A percentile compares a stretch with the other conserved stretches of the same genome.
phyloP scores from a whole-genome alignment of 35 echinoderm and acorn worm genomes.

The Nesometra sesokonis region DNA sequence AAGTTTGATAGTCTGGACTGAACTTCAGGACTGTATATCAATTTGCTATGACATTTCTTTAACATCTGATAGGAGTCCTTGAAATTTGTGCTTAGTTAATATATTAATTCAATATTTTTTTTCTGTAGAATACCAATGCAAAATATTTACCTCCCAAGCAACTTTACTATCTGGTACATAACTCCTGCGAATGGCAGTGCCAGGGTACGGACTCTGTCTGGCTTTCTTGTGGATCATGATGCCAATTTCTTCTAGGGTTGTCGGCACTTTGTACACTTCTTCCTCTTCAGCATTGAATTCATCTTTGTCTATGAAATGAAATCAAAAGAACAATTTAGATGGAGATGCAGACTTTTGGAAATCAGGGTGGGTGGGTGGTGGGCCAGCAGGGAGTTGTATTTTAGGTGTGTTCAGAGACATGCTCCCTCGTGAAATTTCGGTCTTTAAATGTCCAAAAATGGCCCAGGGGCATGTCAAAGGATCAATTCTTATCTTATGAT shows the following conservation, averaged over 20 bases:
- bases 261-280: slow-evolving; percentile 43
- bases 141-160: slow-evolving; percentile 70
- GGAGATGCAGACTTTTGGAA: too few relatives aligned
- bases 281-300: slow-evolving; percentile 33
- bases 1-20: too few relatives aligned
- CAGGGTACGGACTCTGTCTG: slow-evolving; percentile 72
- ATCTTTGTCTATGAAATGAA: slow-evolving; percentile 6
- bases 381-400: too few relatives aligned
- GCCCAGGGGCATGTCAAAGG: too few relatives aligned
- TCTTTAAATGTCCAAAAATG: too few relatives aligned
- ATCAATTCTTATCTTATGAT: too few relatives aligned
- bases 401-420: too few relatives aligned
- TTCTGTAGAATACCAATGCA: too few relatives aligned
- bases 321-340: not conserved
- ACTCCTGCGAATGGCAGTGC: slow-evolving; percentile 57
- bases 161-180: slow-evolving; percentile 66
- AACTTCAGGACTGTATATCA: not conserved
- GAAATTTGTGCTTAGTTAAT: too few relatives aligned
- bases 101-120: too few relatives aligned
- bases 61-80: not conserved
- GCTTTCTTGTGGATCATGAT: slow-evolving; percentile 74
- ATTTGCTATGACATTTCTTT: not conserved
- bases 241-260: slow-evolving; percentile 75
- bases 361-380: too few relatives aligned
- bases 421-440: too few relatives aligned